Evolutionary conservation across 2,888 invertebrate species (phyloP), one percentile per base, ranked within the genome.

Genomic region (Acholoe squamosa): DNA sequence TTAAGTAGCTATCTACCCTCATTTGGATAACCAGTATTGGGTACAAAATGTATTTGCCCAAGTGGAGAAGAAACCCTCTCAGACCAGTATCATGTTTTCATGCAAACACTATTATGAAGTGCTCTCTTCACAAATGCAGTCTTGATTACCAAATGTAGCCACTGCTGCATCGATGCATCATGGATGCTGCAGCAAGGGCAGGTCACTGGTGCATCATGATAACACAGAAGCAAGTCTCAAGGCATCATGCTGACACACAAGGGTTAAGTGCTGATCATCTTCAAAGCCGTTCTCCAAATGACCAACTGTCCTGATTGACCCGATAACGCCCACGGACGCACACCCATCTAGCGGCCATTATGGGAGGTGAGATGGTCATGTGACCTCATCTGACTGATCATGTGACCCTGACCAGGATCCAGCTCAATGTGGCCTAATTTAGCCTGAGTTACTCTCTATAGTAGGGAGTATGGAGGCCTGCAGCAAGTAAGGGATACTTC

Each of bases 261-360:
- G 31, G 76, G 76, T 76, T 25, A 31, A 31, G 76, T 3, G 1
- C 28, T 16, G 76, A 7, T 25, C 76, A 76, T 76, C 76, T 31
- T 76, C 76, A 76, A 76, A 76, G 76, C 10, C 76, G n/a, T 16
- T 31, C 31, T 19, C 31, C 76, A 76, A 25, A 76, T 31, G 76
- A 31, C 76, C 22, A 25, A 19, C 76, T 76, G 76, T 76, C 31
- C 76, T 76, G 28, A 76, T 31, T 76, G 76, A 76, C 76, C 76
- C 31, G 61, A 61, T 61, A 61, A 61, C 76, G 76, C 76, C 76
- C 76, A 28, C 76, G 28, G 25, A 76, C 28, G 76, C 25, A 1
- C 16, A 28, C 76, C 76, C 76, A 61, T 61, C 61, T 61, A 61
- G 61, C 61, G 61, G 61, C 61, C n/a, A 61, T 61, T 61, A 61